Evolutionary conservation across 2,888 invertebrate genomes (phyloP), one percentile per base, ranked within the genome.

Genomic region (Coenonympha glycerion): DNA sequence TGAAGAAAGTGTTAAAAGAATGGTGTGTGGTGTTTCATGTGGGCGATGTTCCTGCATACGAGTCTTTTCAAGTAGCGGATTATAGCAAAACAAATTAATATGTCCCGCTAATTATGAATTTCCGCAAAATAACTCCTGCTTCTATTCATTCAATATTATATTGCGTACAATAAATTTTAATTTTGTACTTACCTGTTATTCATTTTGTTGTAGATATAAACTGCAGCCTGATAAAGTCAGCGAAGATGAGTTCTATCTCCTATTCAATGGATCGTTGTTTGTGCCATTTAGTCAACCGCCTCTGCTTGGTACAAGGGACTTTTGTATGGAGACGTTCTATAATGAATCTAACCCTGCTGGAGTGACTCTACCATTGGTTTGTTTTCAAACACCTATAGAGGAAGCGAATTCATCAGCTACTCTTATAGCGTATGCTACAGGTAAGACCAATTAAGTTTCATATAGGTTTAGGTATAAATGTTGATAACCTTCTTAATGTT

Each of bases 301-400:
- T n/a, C 70, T 90, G 62, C 69, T 90, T 30, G 76, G 76, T 6
- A 87, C 87, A 1, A 79, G 79, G 46, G 87, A 89, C 57, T 91
- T 88, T 65, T 91, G 91, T 63, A 89, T 91, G 88, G 91, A 91
- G 64, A 74, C 88, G 0, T 87, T 90, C 58, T 87, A 76, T 69
- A 84, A 76, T 48, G 77, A 79, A 52, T 67, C 81, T 0, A 72
- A 72, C 41, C 86, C 86, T 30, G 83, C 83, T 8, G 81, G 79
- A 5, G 59, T 85, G 13, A 89, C 89, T 3, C 61, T 90, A 28
- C 89, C 89, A 0, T 74, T 91, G 54, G 81, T 90, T 5, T 91
- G 91, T 63, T 87, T 87, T 59, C 63, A 71, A 9, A 62, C 77
- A 0, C 75, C 81, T 0, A 49, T 71, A 47, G 79, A 79, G 36